These are phyloP conservation scores for Eupeodes luniger DNA, from an alignment of 2,888 invertebrate genomes.

Conservation along the genomic window DNA sequence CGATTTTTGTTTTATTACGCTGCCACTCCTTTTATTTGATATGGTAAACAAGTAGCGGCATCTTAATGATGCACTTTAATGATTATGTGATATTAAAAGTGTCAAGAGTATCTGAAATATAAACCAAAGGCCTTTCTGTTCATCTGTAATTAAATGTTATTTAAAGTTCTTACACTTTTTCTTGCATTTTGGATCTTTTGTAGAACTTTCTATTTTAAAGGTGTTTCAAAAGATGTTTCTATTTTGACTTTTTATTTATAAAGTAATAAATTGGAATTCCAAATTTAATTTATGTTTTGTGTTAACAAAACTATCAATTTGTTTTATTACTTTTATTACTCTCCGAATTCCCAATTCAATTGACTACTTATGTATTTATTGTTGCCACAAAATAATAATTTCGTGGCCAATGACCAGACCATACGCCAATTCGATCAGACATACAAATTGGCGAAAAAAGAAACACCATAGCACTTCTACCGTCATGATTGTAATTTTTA, in stretches of 20 bases:
- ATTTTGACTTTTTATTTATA: no score
- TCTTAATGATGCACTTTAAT: background rate
- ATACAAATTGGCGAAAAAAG: background rate
- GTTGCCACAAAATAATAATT: background rate
- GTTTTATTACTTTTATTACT: background rate
- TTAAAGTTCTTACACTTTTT: no score
- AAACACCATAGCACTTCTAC: background rate
- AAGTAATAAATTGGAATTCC: no score
- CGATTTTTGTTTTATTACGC: background rate
- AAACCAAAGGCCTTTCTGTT: background rate
- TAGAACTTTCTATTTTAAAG: no score
- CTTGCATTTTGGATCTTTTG: no score
- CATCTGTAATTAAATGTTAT: no score
- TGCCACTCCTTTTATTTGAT: background rate
- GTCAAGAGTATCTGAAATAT: background rate
- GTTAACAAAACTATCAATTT: background rate
- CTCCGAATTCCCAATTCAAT: background rate
- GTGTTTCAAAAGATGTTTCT: no score
- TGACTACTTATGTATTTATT: background rate
- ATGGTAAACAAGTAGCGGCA: background rate
- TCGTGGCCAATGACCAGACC: background rate
- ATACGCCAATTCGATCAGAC: background rate
- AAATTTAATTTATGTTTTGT: background rate
- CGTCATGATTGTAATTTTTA: background rate
- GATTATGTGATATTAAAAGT: background rate